Evolutionary conservation across 1,140 invertebrate genomes (phyloP), one percentile per base, ranked within the genome.

Genomic region (Trichoplusia ni): DNA sequence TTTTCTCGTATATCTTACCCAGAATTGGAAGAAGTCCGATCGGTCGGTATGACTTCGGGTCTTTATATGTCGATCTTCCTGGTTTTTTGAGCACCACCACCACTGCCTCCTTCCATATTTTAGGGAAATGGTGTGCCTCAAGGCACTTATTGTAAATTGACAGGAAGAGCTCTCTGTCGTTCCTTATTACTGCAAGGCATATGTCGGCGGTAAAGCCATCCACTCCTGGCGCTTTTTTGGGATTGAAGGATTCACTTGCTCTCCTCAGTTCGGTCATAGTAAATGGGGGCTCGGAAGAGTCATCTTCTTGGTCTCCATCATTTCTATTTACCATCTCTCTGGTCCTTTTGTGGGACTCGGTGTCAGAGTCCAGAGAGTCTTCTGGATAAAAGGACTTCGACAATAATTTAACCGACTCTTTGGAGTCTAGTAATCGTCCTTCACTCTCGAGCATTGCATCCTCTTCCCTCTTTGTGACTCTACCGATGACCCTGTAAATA

Each of bases 211-310:
- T 68, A 0, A 71, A 49, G 0, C 68, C 68, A 31, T 74, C 72
- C 0, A 14, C n/a, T 16, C 72, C 72, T 1, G 72, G 72, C 4
- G 72, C 72, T n/a, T 74, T 74, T 44, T 68, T 70, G n/a, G 67
- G 63, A 14, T 70, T 65, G 18, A 70, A 62, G 4, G 5, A n/a
- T 1, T 33, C 5, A 2, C 42, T 16, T 4, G 49, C 54, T 2
- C 1, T 23, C 13, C 13, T 23, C 0, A 73, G 27, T 27, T 73
- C 71, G 1, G n/a, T 1, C 0, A 7, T 1, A 0, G 67, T 69
- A 27, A 69, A 69, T 0, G 54, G 61, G 0, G 71, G 64, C 11
- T 69, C 71, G 1, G 25, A 4, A n/a, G n/a, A n/a, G 1, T 38
- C 0, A 33, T 51, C 51, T n/a, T 16, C 44, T 19, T 35, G 14